Conservation (phyloP, 2,888 invertebrate genomes). For the Teleogryllus oceanicus region DNA sequence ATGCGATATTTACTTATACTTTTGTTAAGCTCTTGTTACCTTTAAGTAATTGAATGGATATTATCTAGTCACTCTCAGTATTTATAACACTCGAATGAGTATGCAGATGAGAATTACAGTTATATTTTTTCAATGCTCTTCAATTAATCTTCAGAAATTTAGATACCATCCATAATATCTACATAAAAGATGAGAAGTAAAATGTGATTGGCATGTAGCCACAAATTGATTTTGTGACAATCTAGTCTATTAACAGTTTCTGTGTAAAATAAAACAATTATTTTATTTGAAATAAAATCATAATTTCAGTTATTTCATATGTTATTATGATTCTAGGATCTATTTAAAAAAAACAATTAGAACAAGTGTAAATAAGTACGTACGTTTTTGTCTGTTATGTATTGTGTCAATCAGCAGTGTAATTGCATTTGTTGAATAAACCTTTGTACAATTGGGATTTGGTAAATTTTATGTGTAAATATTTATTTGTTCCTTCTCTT, state of each 20-base stretch:
- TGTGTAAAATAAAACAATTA: not conserved
- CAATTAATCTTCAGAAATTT: not conserved
- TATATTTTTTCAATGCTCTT: not conserved
- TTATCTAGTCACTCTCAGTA: not conserved
- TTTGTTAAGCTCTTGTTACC: too few relatives aligned
- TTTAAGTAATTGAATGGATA: not conserved
- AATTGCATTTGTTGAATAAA: constrained; percentile 4
- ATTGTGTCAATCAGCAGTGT: constrained; percentile 18
- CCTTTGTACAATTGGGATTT: constrained; percentile 18
- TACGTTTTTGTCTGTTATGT: not conserved
- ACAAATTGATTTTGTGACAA: not conserved
- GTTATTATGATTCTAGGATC: not conserved
- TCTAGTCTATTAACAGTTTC: not conserved
- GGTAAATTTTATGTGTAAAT: not conserved
- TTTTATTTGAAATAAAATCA: not conserved
- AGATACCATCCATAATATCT: not conserved
- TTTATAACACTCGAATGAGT: not conserved
- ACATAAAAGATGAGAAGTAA: not conserved
- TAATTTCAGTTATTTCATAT: not conserved
- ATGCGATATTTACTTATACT: too few relatives aligned
- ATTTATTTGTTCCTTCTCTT: not conserved
- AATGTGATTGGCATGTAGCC: not conserved
- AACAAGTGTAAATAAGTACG: constrained; percentile 8
- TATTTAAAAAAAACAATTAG: not conserved
- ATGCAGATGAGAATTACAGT: not conserved